Evolutionary conservation across 2,113 vertebrate genomes (phyloP).

Genomic region (Tychaedon coryphoeus): DNA sequence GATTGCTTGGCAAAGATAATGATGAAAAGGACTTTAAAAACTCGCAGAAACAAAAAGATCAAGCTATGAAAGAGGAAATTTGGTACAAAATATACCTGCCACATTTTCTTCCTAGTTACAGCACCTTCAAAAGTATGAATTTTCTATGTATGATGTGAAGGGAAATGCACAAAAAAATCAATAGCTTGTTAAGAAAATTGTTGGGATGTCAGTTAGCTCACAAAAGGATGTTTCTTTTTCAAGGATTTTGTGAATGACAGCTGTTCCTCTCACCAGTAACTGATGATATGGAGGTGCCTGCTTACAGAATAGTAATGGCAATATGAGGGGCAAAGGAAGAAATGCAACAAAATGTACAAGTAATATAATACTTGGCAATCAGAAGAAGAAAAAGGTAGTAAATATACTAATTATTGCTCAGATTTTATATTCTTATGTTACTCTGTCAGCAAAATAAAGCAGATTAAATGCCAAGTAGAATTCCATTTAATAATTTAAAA

Average conservation of each 20-base stretch:
- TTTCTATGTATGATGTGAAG: not conserved
- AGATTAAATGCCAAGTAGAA: not conserved
- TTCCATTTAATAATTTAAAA: not conserved
- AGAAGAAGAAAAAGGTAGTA: not conserved
- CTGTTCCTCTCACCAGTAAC: not conserved
- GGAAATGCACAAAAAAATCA: constrained; percentile 3
- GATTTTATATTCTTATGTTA: not conserved
- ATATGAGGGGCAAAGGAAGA: not conserved
- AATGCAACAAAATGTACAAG: not conserved
- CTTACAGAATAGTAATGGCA: not conserved
- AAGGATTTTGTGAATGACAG: not conserved
- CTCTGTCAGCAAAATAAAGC: not conserved
- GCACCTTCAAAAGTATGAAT: not conserved
- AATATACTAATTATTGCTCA: not conserved
- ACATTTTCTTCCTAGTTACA: not conserved
- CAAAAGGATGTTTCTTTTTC: not conserved
- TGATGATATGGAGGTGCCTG: not conserved
- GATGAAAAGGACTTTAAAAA: not conserved
- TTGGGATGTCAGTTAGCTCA: not conserved
- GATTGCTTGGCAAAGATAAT: not conserved
- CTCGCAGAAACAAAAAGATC: not conserved
- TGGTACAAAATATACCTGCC: not conserved
- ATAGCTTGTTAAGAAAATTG: constrained; percentile 27
- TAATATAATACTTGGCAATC: not conserved
- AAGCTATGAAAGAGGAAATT: not conserved